phyloP scores from a whole-genome alignment of 2,797 vertebrate species.

The Rhadinocentrus ornatus region DNA sequence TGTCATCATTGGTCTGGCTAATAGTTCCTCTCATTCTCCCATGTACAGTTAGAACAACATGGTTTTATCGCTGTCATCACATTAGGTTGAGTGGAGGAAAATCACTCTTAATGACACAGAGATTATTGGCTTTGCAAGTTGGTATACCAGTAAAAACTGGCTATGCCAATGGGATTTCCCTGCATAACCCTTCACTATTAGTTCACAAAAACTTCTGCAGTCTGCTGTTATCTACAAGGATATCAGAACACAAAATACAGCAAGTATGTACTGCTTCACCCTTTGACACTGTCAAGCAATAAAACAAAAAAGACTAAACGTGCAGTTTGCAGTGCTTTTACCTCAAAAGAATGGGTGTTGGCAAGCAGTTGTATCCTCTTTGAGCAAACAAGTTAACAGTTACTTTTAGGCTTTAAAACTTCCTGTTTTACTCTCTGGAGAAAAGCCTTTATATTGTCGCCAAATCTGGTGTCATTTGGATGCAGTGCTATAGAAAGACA shows the following conservation, averaged over 20 bases:
- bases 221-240: conserved; percentile 70
- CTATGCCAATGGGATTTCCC: conserved; percentile 80
- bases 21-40: conserved; percentile 49
- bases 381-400: conserved; percentile 32
- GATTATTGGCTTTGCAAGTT: conserved; percentile 85
- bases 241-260: conserved; percentile 58
- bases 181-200: conserved; percentile 76
- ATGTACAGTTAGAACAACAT: conserved; percentile 72
- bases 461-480: conserved; percentile 3
- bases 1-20: conserved; percentile 49
- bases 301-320: conserved; percentile 3
- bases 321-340: conserved; percentile 3
- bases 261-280: conserved; percentile 43
- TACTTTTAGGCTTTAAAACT: conserved; percentile 35
- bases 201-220: conserved; percentile 82
- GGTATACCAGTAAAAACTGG: conserved; percentile 81
- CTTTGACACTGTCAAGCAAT: conserved; percentile 13
- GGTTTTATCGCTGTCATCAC: conserved; percentile 81
- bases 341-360: conserved; percentile 20
- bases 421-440: conserved; percentile 22
- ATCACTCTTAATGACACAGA: conserved; percentile 80
- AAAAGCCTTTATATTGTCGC: conserved; percentile 1
- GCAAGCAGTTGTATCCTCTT: conserved; percentile 15
- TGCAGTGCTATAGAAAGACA: not conserved
- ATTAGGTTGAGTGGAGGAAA: conserved; percentile 79